Evolutionary conservation across 2,113 vertebrate species (phyloP).

Genomic region (Aleadryas rufinucha): DNA sequence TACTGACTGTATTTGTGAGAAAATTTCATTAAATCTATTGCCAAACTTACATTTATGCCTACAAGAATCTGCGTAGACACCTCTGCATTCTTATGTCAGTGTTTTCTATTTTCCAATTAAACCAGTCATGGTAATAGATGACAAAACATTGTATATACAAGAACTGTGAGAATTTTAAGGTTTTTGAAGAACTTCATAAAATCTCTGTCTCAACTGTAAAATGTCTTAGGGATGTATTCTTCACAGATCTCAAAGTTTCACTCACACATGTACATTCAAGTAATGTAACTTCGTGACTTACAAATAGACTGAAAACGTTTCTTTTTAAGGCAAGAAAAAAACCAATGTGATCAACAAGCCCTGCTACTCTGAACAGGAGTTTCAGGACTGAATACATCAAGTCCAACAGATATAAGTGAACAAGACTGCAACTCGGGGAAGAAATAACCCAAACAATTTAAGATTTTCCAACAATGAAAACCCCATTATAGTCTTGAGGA

Average conservation of each 20-base stretch:
- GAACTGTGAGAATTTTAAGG: not conserved
- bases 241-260: not conserved
- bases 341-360: fast-evolving
- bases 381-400: not conserved
- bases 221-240: not conserved
- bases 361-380: not conserved
- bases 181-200: not conserved
- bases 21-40: not conserved
- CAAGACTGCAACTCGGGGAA: fast-evolving
- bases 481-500: not conserved
- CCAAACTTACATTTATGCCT: not conserved
- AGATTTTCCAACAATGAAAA: not conserved
- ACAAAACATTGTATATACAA: not conserved
- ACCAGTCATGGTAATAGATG: not conserved
- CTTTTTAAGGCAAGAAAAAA: not conserved
- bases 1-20: not conserved
- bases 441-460: not conserved
- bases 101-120: not conserved
- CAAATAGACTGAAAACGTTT: not conserved
- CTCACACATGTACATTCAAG: not conserved
- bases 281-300: not conserved
- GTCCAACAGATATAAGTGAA: not conserved
- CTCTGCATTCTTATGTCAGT: not conserved
- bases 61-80: not conserved
- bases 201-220: not conserved